Evolutionary conservation across 2,797 vertebrate genomes (phyloP).

Genomic region (Nyctalus aviator): DNA sequence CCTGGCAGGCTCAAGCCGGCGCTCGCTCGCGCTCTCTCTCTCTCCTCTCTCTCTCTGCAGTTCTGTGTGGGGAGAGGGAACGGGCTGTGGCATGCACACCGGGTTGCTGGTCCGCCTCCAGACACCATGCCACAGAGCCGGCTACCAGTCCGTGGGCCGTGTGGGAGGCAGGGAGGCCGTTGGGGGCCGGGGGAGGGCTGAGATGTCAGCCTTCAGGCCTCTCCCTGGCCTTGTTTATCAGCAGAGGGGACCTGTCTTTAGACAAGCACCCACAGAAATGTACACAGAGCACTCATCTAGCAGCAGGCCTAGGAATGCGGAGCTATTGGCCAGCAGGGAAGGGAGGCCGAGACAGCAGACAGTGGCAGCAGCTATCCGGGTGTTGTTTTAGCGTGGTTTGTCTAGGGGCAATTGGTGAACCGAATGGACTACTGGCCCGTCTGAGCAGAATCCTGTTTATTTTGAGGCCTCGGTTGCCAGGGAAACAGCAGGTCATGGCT

Average conservation of each 20-base stretch:
- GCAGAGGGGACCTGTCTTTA: constrained; percentile 43
- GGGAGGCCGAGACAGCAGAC: constrained; percentile 54
- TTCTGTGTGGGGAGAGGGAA: constrained; percentile 76
- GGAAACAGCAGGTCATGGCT: constrained; percentile 75
- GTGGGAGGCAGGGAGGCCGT: constrained; percentile 58
- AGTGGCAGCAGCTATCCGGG: constrained; percentile 39
- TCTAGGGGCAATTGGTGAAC: constrained; percentile 73
- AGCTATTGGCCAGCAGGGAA: neutral
- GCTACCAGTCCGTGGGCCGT: constrained; percentile 46
- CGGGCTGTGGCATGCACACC: constrained; percentile 73
- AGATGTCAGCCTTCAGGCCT: constrained; percentile 3
- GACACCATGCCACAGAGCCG: constrained; percentile 55
- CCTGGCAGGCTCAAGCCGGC: neutral
- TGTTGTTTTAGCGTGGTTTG: constrained; percentile 79
- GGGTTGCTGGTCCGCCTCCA: constrained; percentile 80
- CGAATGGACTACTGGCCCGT: constrained; percentile 70
- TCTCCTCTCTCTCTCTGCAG: constrained; percentile 32
- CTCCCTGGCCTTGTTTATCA: constrained; percentile 38
- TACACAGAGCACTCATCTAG: neutral
- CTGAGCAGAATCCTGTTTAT: constrained; percentile 81
- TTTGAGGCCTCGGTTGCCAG: constrained; percentile 73
- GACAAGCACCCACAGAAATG: neutral
- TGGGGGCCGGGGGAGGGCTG: neutral
- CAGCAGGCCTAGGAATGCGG: neutral
- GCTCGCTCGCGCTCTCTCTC: neutral